Base-by-base conservation (phyloP, 2,888 invertebrate genomes). In the Phyllotreta striolata region DNA sequence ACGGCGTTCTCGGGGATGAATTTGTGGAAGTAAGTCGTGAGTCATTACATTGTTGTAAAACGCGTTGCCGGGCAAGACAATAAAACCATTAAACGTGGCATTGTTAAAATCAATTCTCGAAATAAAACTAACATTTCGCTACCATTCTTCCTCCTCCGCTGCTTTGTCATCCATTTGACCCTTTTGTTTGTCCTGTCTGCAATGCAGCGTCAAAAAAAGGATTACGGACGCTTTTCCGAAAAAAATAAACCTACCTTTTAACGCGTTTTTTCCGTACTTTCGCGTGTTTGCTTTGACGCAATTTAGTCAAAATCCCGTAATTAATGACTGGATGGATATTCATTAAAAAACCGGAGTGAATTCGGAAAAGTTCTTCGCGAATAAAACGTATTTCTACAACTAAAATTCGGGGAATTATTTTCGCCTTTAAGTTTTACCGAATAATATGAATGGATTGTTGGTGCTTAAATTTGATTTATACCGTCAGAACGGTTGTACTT, bases 381-480 rank as follows among this genome's bases (percentile, higher is more conserved):
- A n/a, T n/a, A n/a, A n/a, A n/a, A 24, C 24, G 24, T 3, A 24
- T 24, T 24, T 1, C 4, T 24, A 24, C 4, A 24, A 24, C 24
- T 24, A 24, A 24, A 24, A 24, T n/a, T n/a, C n/a, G n/a, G n/a
- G n/a, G n/a, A n/a, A n/a, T 24, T 24, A 24, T 24, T 24, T 24
- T 24, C 24, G 24, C 24, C 24, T 24, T 24, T 24, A 24, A 24
- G 24, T 24, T 24, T 24, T 24, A 24, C 24, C 24, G 24, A 58
- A 58, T 58, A 58, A 58, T 58, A 58, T 58, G 58, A 58, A 58
- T 58, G 51, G 58, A 58, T 51, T 37, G 58, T 51, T n/a, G 35
- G 40, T 10, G 13, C 40, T 41, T 41, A 41, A 58, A 51, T 34
- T 40, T 58, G 58, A 58, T 58, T 58, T 58, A 58, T 58, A 35